These are phyloP conservation scores for Dryoscopus gambensis DNA, from an alignment of 2,113 vertebrate genomes.

Conservation along the genomic window DNA sequence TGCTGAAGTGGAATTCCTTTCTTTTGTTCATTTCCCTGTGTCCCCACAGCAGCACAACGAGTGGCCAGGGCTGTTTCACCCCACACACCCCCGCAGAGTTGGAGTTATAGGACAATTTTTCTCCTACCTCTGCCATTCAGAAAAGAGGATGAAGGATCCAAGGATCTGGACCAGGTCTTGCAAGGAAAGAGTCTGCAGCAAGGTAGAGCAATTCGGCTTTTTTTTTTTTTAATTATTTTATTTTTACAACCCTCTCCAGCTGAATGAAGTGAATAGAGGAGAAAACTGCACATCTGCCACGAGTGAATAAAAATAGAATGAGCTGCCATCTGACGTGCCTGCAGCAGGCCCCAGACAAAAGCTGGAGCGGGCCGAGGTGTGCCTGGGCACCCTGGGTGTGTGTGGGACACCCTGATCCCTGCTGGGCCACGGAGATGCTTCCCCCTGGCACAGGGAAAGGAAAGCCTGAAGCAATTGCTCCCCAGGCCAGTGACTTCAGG, in stretches of 20 bases:
- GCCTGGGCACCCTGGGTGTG: background rate
- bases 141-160: background rate
- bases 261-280: background rate
- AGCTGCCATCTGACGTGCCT: background rate
- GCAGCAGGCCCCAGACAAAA: background rate
- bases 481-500: background rate
- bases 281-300: slow-evolving; percentile 1
- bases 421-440: background rate
- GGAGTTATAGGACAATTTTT: background rate
- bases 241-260: background rate
- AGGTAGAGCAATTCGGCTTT: background rate
- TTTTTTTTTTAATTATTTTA: background rate
- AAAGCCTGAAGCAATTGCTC: background rate
- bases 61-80: background rate
- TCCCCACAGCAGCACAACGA: background rate
- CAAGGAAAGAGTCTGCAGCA: background rate
- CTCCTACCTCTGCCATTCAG: background rate
- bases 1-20: background rate
- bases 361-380: background rate
- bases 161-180: background rate
- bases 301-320: background rate
- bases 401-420: background rate
- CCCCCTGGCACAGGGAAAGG: background rate
- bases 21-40: background rate
- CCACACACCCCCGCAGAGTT: background rate